phyloP scores from a whole-genome alignment of 1,140 invertebrate species.

The Goniozus legneri region DNA sequence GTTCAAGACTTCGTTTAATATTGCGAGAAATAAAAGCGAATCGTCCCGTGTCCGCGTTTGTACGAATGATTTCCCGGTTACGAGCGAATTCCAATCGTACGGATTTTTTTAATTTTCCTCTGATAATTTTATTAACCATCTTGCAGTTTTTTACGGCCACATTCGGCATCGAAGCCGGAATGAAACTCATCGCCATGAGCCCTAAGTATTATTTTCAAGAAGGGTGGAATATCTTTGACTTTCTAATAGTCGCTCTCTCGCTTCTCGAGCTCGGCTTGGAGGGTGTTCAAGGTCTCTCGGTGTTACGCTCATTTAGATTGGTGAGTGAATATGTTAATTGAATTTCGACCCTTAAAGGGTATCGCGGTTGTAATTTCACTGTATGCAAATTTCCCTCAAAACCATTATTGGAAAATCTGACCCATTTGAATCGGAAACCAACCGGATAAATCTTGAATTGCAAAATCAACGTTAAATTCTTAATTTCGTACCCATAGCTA shows the following conservation, averaged over 20 bases:
- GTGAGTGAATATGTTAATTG: constrained; percentile 52
- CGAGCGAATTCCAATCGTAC: background rate
- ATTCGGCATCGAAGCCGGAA: constrained; percentile 92
- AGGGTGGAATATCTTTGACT: constrained; percentile 99
- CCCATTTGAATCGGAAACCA: too few species aligned
- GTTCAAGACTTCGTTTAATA: too few species aligned
- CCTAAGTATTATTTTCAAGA: constrained; percentile 98
- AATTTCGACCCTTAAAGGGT: background rate
- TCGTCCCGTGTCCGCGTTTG: too few species aligned
- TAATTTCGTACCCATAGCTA: too few species aligned
- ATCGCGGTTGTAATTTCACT: background rate
- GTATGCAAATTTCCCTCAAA: too few species aligned
- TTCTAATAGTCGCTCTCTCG: constrained; percentile 94
- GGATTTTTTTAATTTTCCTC: background rate
- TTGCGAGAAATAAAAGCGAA: too few species aligned
- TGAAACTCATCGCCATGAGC: constrained; percentile 96
- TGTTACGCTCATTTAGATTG: constrained; percentile 96
- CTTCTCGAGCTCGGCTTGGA: constrained; percentile 89
- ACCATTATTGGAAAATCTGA: too few species aligned
- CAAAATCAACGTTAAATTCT: too few species aligned
- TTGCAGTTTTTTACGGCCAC: constrained; percentile 96
- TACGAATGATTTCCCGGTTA: background rate
- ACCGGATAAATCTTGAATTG: too few species aligned
- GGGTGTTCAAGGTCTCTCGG: constrained; percentile 91
- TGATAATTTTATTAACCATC: constrained; percentile 3